A percentile compares a stretch with the other conserved stretches of the same genome.
These are phyloP conservation scores for Catonia carolina DNA, from an alignment of 2,888 invertebrate species.

Conservation along the genomic window DNA sequence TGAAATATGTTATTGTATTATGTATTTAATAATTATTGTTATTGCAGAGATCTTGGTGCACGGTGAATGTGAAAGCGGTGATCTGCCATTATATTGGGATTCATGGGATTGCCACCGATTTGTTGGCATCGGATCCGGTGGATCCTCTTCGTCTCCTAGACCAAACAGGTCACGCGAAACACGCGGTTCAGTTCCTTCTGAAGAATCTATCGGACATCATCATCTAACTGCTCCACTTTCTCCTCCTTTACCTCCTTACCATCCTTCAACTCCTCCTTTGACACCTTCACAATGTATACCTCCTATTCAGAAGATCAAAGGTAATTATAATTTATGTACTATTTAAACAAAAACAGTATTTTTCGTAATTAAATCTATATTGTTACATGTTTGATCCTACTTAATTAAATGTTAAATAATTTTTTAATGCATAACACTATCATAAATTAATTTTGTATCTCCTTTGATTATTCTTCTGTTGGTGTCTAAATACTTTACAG, in stretches of 20 bases:
- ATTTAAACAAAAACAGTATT: too few species aligned
- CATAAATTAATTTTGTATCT: too few species aligned
- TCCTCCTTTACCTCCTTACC: conserved; percentile 29
- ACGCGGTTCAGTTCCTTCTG: conserved; percentile 53
- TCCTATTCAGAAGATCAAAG: conserved; percentile 37
- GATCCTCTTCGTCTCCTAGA: conserved; percentile 45
- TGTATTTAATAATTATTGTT: conserved; percentile 18
- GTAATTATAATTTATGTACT: too few species aligned
- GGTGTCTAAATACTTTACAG: too few species aligned
- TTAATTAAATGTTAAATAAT: too few species aligned
- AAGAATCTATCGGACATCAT: conserved; percentile 50
- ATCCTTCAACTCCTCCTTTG: conserved; percentile 44
- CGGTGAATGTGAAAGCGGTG: conserved; percentile 49
- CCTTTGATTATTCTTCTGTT: too few species aligned
- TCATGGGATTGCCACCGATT: conserved; percentile 69
- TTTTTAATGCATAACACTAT: too few species aligned
- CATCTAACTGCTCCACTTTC: conserved; percentile 38
- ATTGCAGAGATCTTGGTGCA: conserved; percentile 53
- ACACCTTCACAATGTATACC: too few species aligned
- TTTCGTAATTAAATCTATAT: too few species aligned
- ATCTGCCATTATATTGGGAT: conserved; percentile 82
- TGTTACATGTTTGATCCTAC: too few species aligned
- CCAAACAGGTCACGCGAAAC: conserved; percentile 46
- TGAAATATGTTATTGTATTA: too few species aligned
- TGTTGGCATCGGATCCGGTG: conserved; percentile 11